These are phyloP conservation scores for Unio delphinus DNA, from an alignment of 2,888 invertebrate species.

Conservation along the genomic window DNA sequence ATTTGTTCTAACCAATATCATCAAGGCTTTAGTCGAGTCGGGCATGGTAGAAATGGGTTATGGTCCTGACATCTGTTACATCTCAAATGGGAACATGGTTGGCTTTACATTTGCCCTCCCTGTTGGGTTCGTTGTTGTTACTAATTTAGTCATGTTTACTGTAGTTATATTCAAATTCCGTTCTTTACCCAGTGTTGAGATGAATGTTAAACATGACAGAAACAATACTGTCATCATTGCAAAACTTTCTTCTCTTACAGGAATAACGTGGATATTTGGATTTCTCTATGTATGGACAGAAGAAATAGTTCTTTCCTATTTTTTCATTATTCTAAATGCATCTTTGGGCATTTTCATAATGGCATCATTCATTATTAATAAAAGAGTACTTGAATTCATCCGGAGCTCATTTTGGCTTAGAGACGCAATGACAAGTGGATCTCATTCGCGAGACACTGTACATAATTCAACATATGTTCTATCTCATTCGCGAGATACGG, in stretches of 20 bases:
- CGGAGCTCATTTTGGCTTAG: too few species aligned
- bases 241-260: constrained; percentile 23
- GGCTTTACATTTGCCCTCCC: constrained; percentile 18
- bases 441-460: too few species aligned
- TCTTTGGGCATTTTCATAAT: constrained; percentile 25
- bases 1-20: constrained; percentile 14
- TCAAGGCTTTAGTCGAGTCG: constrained; percentile 5
- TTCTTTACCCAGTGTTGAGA: constrained; percentile 4
- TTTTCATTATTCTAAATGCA: constrained; percentile 23
- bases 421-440: too few species aligned
- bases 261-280: constrained; percentile 26
- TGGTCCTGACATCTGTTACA: constrained; percentile 19
- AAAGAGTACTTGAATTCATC: not conserved
- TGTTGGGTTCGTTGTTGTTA: constrained; percentile 5
- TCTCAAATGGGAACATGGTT: constrained; percentile 13
- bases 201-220: constrained; percentile 17
- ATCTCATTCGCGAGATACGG: too few species aligned
- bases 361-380: constrained; percentile 16
- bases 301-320: constrained; percentile 14
- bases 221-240: constrained; percentile 15
- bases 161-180: constrained; percentile 8
- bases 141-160: constrained; percentile 18
- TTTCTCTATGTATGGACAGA: constrained; percentile 22
- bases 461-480: too few species aligned
- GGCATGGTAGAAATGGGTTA: constrained; percentile 14